Base-by-base conservation (phyloP, 1,140 invertebrate genomes). In the Brachystomella parvula region DNA sequence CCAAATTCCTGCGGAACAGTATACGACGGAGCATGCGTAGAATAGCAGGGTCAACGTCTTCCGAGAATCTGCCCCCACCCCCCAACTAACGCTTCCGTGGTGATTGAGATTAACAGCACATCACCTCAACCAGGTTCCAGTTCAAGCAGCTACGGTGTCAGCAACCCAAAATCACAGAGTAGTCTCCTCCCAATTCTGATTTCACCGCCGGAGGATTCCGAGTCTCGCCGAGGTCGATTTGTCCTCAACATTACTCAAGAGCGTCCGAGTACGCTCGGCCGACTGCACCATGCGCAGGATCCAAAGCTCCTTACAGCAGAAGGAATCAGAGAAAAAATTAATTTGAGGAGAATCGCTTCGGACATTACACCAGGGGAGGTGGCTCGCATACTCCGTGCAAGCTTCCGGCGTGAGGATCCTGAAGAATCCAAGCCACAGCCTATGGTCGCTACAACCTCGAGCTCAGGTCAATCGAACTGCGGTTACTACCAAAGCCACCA, bases 1-100 rank as follows among this genome's bases (percentile, higher is more conserved):
- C 88, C 2, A 91, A 91, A 71, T 79, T 91, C 68, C 75, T 92
- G 32, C 80, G 89, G 1, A 86, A 89, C 73, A 90, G 88, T 74
- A 83, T 92, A 31, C 77, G 89, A n/a, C 79, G 88, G 35, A 92
- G 89, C 75, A 86, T 92, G 47, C 80, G 89, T 44, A 82, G 89
- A 56, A 78, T 87, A 35, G 80, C 81, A 28, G 81, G 79, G 60
- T 80, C 79, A 3, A 67, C 83, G 1, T 80, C 81, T 64, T 1
- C 62, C 19, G 63, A 68, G 6, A 66, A 64, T 58, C 61, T 71
- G 19, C 71, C 71, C 30, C 83, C 84, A 0, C 84, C 84, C 0
- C 84, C 85, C 0, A 83, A 85, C 71, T 86, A 86, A n/a, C 64
- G 81, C 82, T 24, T 80, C 83, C 0, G 84, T 86, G 1, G 76